A percentile compares a stretch with the other conserved stretches of the same genome.
Evolutionary conservation across 2,797 vertebrate species (phyloP).

Genomic region (Ctenosaura bakeri): DNA sequence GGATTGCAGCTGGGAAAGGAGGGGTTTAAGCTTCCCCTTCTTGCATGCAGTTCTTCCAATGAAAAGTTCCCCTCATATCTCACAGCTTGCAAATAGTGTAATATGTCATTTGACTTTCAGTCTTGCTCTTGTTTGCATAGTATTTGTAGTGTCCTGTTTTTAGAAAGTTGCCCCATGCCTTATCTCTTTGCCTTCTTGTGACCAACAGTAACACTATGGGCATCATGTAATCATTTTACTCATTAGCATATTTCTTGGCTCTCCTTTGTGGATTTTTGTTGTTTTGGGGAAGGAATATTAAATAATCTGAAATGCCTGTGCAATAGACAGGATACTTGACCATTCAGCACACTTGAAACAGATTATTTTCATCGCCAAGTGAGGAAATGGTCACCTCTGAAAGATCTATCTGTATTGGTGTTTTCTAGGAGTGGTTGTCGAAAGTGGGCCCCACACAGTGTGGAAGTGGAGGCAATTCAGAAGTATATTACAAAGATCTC

Average conservation of each 20-base stretch:
- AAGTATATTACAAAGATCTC: constrained; percentile 89
- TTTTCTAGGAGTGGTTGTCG: constrained; percentile 88
- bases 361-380: neutral
- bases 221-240: constrained; percentile 11
- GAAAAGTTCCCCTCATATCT: neutral
- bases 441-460: constrained; percentile 92
- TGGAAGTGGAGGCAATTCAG: constrained; percentile 92
- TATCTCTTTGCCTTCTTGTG: neutral
- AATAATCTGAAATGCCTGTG: neutral
- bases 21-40: neutral
- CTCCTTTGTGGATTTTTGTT: neutral
- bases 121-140: neutral
- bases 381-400: neutral
- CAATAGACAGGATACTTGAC: neutral
- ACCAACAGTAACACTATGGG: no score
- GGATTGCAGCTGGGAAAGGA: neutral
- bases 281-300: neutral
- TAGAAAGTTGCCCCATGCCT: neutral
- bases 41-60: neutral
- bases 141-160: neutral
- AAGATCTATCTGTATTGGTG: neutral
- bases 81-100: neutral
- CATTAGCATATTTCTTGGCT: neutral
- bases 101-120: neutral
- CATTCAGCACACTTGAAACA: neutral